Conservation (phyloP, 1,140 invertebrate species). For the Rhyzopertha dominica region DNA sequence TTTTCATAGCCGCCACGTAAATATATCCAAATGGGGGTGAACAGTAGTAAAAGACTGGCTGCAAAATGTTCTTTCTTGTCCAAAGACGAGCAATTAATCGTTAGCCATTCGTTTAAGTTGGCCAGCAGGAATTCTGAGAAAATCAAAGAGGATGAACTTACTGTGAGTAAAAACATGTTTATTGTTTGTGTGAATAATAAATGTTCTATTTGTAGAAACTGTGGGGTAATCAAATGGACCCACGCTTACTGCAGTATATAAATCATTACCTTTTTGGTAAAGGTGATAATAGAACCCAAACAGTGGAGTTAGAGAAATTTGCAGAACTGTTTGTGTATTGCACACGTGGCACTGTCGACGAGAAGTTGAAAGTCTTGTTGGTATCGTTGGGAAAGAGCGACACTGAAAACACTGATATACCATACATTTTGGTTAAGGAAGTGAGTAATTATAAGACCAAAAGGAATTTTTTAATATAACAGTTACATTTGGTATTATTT, state of each 20-base stretch:
- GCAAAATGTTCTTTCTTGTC: conserved; percentile 56
- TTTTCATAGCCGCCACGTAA: too few species aligned
- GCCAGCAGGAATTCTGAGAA: conserved; percentile 56
- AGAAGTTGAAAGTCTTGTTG: conserved; percentile 51
- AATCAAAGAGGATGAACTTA: conserved; percentile 58
- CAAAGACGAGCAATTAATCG: conserved; percentile 55
- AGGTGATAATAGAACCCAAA: conserved; percentile 45
- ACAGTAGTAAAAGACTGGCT: conserved; percentile 57
- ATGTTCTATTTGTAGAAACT: conserved; percentile 50
- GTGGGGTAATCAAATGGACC: conserved; percentile 56
- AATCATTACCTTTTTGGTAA: conserved; percentile 56
- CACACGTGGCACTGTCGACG: conserved; percentile 55
- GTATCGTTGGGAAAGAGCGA: conserved; percentile 52
- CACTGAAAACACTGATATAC: conserved; percentile 49
- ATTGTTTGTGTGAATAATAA: conserved; percentile 5
- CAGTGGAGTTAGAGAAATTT: conserved; percentile 54
- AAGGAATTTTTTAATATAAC: too few species aligned
- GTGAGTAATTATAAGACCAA: conserved; percentile 43
- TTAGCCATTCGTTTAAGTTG: conserved; percentile 53
- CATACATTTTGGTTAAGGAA: conserved; percentile 55
- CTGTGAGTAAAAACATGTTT: conserved; percentile 48
- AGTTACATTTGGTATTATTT: too few species aligned
- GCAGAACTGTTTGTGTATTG: conserved; percentile 57
- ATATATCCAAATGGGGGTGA: conserved; percentile 48
- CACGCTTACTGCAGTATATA: conserved; percentile 53